Base-by-base conservation (phyloP, 2,797 vertebrate species). In the Hypotaenidia philippensis region DNA sequence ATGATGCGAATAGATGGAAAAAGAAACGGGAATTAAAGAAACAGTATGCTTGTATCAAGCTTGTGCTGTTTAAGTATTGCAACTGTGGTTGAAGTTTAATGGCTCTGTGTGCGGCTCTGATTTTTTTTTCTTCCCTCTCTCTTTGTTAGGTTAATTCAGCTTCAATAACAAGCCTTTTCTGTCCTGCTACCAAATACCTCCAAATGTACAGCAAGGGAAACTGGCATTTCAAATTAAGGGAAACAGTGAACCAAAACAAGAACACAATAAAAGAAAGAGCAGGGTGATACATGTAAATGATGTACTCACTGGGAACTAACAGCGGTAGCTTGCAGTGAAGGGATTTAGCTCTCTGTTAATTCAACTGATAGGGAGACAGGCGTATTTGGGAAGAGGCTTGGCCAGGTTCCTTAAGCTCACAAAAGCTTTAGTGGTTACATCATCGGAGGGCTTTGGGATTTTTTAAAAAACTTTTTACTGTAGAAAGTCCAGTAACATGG, bases 81-180 rank as follows among this genome's bases (percentile, higher is more conserved):
- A 66, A 75, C 21, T 6, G 4, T 41, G 22, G 53, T 50, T 59
- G 93, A 90, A 94, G 59, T 92, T 93, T 96, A 91, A 83, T 80
- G 68, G 64, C 90, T 93, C 60, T 88, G 76, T 96, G 90, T 91
- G 90, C 15, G 6, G 83, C 56, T 90, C 76, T 61, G 40, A 52
- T 85, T 93, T 69, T 90, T 80, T 86, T 85, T 90, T 77, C 41
- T 86, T 85, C 57, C 32, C 70, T 81, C 66, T 64, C 61, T 83
- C 91, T 94, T 94, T 96, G 93, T 96, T 96, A 93, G 68, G 90
- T 96, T 96, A 94, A 92, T 94, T 96, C 92, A 78, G 52, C 79
- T 93, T 92, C 94, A 94, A 17, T 84, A 92, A 76, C 82, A 96
- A 89, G 84, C 66, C 64, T 84, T 89, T 94, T 92, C 83, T 96